These are phyloP conservation scores for Hexactinellida sp. DNA, from an alignment of 37 sponge, comb jelly and placozoan genomes.

Conservation along the genomic window DNA sequence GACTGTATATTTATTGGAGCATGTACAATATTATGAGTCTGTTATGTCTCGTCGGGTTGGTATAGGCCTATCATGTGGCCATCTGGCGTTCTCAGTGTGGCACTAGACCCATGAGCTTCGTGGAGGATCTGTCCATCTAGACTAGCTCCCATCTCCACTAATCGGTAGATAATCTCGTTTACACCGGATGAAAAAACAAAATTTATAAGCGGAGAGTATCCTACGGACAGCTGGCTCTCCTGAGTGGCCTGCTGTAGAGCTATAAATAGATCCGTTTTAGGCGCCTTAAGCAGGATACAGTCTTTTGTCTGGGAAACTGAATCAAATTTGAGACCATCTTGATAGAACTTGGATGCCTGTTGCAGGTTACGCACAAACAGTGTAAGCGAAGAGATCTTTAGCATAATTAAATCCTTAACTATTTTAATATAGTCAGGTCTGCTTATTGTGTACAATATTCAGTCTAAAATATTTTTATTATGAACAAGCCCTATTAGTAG, in stretches of 20 bases:
- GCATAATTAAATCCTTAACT: too few relatives aligned
- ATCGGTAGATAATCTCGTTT: background rate
- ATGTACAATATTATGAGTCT: too few relatives aligned
- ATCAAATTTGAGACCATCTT: background rate
- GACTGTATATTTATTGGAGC: too few relatives aligned
- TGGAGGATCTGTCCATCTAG: background rate
- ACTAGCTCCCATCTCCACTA: background rate
- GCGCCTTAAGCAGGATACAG: background rate
- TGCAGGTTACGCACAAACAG: background rate
- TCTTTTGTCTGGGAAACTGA: background rate
- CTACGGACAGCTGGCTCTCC: background rate
- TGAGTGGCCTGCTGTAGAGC: background rate
- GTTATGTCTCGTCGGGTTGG: background rate
- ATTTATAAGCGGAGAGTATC: background rate
- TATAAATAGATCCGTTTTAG: background rate
- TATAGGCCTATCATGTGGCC: background rate
- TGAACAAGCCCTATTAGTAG: too few relatives aligned
- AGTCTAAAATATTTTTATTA: too few relatives aligned
- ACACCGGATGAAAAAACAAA: background rate
- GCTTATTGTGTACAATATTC: too few relatives aligned
- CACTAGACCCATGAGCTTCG: background rate
- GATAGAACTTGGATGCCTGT: conserved; percentile 10
- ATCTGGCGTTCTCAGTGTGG: background rate
- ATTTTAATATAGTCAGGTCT: too few relatives aligned
- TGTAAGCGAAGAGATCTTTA: background rate